Evolutionary conservation across 2,888 invertebrate genomes (phyloP), one percentile per base, ranked within the genome.

Genomic region (Spodoptera exigua): DNA sequence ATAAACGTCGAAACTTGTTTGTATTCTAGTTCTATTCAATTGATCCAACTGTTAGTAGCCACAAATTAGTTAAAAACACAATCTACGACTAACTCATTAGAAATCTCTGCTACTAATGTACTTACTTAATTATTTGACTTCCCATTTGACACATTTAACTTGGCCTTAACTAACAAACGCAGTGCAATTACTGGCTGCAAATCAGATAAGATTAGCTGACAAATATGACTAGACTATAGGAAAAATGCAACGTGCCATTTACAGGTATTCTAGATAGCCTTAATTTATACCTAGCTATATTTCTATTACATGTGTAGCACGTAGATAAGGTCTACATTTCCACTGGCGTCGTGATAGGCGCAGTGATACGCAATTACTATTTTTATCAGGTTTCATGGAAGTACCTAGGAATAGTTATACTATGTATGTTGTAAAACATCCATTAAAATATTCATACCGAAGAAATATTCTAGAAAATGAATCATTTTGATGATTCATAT

Each of bases 1-100:
- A 75, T 75, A 68, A 69, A 70, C 75, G 75, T 80, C 51, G 63
- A 78, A 79, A 70, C 41, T 51, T 74, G 51, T 78, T 75, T 56
- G 68, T 73, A 74, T 74, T 76, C 56, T 68, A 75, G 75, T 58
- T 34, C 10, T 36, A 17, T 43, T 58, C 41, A 34, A 36, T 47
- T 57, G 17, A 18, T 41, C 32, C 12, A 9, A 9, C 1, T 14
- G 18, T 46, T 12, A 3, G 1, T 34, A 0, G 3, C 37, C n/a
- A 4, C 41, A 34, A n/a, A 12, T 34, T 39, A 67, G 43, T 21
- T 40, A 40, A 10, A 27, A 59, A 48, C 16, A 47, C 16, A 39
- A n/a, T 10, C 51, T 44, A 4, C 13, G 1, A 1, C 3, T 39
- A n/a, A n/a, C n/a, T n/a, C n/a, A n/a, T n/a, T 27, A 7, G 5